Conservation (phyloP, 2,888 invertebrate genomes). For the Girardia tigrina region DNA sequence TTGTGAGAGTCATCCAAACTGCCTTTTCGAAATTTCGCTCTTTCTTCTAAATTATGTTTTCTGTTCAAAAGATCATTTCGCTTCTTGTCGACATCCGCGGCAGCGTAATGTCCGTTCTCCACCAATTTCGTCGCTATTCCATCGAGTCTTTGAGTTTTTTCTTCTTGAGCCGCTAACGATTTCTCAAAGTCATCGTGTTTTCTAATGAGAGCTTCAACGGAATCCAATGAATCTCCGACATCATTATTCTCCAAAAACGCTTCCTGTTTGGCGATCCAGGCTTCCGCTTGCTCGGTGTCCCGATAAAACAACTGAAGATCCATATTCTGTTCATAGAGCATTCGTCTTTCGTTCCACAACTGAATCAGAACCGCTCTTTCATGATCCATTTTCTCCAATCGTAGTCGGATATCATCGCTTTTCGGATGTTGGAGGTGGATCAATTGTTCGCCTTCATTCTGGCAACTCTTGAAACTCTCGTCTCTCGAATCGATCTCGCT, state of each 20-base stretch:
- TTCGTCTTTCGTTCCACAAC: slow-evolving; percentile 87
- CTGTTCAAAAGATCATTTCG: slow-evolving; percentile 60
- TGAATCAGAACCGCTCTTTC: slow-evolving; percentile 70
- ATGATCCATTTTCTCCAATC: slow-evolving; percentile 64
- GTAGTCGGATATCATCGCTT: slow-evolving; percentile 72
- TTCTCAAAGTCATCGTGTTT: slow-evolving; percentile 99
- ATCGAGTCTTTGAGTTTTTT: slow-evolving; percentile 73
- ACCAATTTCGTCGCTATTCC: slow-evolving; percentile 94
- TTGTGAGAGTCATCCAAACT: slow-evolving; percentile 83
- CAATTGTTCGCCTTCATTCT: slow-evolving; percentile 53
- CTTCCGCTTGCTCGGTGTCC: slow-evolving; percentile 94
- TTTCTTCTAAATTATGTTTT: slow-evolving; percentile 72
- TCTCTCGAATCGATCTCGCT: slow-evolving; percentile 89
- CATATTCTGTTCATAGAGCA: slow-evolving; percentile 97
- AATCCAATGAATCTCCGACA: slow-evolving; percentile 89
- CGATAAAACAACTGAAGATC: slow-evolving; percentile 93
- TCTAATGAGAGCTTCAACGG: slow-evolving; percentile 89
- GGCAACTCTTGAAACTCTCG: slow-evolving; percentile 65
- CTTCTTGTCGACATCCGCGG: slow-evolving; percentile 75
- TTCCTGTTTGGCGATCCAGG: slow-evolving; percentile 99
- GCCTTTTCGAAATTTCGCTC: slow-evolving; percentile 70
- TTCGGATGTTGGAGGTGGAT: slow-evolving; percentile 77
- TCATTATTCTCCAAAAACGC: slow-evolving; percentile 94
- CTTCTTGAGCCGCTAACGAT: slow-evolving; percentile 91
- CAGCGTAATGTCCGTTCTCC: slow-evolving; percentile 92